Conservation (phyloP, 2,888 invertebrate species). For the Cosmia trapezina region DNA sequence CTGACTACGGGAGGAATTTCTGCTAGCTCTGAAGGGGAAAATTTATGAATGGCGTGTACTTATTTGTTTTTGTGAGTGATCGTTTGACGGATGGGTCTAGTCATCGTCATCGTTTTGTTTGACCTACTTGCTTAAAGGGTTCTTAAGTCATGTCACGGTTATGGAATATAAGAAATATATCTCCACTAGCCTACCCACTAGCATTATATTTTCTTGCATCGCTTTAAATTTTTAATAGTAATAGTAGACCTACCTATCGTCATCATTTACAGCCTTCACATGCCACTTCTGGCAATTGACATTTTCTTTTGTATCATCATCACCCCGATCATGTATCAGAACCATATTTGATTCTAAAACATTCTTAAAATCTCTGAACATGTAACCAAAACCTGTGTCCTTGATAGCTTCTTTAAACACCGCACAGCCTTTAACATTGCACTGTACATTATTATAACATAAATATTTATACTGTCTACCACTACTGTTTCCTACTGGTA, state of each 20-base stretch:
- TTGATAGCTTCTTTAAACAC: slow-evolving; percentile 19
- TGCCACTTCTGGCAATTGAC: too few species aligned
- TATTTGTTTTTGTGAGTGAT: slow-evolving; percentile 14
- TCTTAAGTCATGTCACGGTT: background rate
- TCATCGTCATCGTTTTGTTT: background rate
- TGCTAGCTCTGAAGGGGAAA: slow-evolving; percentile 19
- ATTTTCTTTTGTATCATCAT: too few species aligned
- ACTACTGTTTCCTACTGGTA: slow-evolving; percentile 49
- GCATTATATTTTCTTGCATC: too few species aligned
- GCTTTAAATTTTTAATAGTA: too few species aligned
- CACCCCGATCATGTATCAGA: too few species aligned
- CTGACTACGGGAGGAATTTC: slow-evolving; percentile 33
- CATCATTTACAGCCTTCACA: too few species aligned
- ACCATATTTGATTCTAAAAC: background rate
- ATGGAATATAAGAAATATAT: background rate
- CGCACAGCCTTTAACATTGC: slow-evolving; percentile 35
- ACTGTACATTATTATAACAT: slow-evolving; percentile 40
- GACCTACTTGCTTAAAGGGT: slow-evolving; percentile 17
- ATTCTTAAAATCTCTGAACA: background rate
- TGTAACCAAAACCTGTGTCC: background rate
- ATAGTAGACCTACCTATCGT: too few species aligned
- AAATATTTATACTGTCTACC: slow-evolving; percentile 61
- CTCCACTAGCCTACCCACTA: too few species aligned
- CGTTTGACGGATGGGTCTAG: slow-evolving; percentile 10
- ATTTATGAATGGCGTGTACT: slow-evolving; percentile 20